These are phyloP conservation scores for Sylvia borin DNA, from an alignment of 2,797 vertebrate genomes.

Conservation along the genomic window DNA sequence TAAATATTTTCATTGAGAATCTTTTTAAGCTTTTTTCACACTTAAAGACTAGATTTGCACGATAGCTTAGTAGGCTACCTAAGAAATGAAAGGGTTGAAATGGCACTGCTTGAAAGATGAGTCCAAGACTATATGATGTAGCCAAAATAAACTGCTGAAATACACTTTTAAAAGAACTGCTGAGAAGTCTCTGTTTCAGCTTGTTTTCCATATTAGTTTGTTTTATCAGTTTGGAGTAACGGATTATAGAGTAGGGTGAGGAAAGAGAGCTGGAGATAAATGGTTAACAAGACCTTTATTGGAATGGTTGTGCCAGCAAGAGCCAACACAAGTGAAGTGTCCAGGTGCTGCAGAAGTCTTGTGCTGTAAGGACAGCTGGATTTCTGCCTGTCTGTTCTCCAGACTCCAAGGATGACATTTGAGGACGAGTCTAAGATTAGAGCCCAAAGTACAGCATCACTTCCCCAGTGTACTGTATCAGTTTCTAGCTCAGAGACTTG, in stretches of 20 bases:
- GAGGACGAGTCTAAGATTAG: constrained; percentile 5
- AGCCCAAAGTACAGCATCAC: neutral
- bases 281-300: neutral
- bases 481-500: constrained; percentile 6
- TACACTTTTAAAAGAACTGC: neutral
- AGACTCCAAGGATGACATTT: neutral
- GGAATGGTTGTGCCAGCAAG: neutral
- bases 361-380: rapidly evolving
- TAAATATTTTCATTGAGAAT: neutral
- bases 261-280: neutral
- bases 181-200: neutral
- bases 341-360: neutral
- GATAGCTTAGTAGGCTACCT: neutral
- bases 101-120: neutral
- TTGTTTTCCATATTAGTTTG: neutral
- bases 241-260: neutral
- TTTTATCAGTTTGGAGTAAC: neutral
- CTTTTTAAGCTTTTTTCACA: neutral
- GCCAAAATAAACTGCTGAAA: neutral
- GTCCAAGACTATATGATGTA: neutral
- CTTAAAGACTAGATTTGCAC: neutral
- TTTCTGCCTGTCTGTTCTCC: neutral
- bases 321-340: neutral
- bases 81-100: neutral
- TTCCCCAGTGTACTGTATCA: neutral